phyloP scores from a whole-genome alignment of 2,888 invertebrate species.

The Chrysina gloriosa region DNA sequence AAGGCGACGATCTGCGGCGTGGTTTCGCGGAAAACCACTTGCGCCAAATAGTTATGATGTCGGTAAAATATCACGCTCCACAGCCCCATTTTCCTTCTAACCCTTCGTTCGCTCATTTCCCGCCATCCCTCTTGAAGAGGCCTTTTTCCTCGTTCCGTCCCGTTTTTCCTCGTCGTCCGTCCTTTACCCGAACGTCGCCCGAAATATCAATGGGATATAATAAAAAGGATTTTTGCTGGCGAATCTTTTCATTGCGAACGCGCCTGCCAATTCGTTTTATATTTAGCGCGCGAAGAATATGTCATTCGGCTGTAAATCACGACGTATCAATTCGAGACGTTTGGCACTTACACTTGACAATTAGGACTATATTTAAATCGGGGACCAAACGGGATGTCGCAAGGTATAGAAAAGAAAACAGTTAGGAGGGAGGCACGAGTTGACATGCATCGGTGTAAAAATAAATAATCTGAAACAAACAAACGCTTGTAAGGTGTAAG shows the following conservation, averaged over 20 bases:
- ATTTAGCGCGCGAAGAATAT: constrained; percentile 40
- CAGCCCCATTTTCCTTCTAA: background rate
- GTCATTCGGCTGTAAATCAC: constrained; percentile 41
- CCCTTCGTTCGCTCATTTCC: background rate
- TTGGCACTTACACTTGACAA: constrained; percentile 37
- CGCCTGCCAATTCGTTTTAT: constrained; percentile 36
- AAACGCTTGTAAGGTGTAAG: too few relatives aligned
- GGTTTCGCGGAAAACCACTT: constrained; percentile 10
- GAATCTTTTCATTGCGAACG: background rate
- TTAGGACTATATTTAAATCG: constrained; percentile 32
- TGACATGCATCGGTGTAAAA: too few relatives aligned
- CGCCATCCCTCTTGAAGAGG: background rate
- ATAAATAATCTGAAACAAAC: too few relatives aligned
- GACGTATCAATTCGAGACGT: constrained; percentile 37
- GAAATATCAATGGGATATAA: constrained; percentile 23
- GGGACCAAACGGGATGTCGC: constrained; percentile 3
- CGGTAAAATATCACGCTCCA: constrained; percentile 29
- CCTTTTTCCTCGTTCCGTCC: background rate
- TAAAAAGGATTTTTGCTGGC: constrained; percentile 27
- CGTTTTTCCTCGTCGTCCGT: background rate
- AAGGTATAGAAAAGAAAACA: background rate
- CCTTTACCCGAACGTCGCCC: background rate
- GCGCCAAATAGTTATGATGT: constrained; percentile 32
- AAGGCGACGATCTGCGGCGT: too few relatives aligned
- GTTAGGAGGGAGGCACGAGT: background rate